These are phyloP conservation scores for Semaprochilodus insignis DNA, from an alignment of 2,797 vertebrate species.

Conservation along the genomic window DNA sequence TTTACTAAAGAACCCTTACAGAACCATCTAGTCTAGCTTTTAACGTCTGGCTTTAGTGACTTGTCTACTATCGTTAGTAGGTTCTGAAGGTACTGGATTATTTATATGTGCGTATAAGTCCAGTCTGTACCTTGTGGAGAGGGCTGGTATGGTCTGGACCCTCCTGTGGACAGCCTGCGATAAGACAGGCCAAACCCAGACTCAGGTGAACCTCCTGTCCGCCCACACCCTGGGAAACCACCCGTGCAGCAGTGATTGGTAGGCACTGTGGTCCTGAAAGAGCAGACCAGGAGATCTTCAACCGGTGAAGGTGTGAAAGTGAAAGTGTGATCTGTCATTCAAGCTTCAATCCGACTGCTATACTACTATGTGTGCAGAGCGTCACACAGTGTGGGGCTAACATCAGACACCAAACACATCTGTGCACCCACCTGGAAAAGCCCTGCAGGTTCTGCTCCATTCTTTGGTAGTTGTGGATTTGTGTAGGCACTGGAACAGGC, in stretches of 20 bases:
- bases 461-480: constrained; percentile 93
- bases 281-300: background rate
- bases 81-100: background rate
- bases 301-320: too few species aligned
- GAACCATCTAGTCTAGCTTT: background rate
- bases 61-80: background rate
- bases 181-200: constrained; percentile 65
- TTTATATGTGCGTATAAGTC: background rate
- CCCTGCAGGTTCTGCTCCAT: constrained; percentile 87
- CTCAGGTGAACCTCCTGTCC: constrained; percentile 77
- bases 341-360: too few species aligned
- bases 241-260: constrained; percentile 77
- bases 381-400: too few species aligned
- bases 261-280: constrained; percentile 76
- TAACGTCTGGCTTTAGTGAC: background rate
- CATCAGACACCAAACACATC: too few species aligned
- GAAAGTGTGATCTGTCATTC: too few species aligned
- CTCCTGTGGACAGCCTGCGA: constrained; percentile 77
- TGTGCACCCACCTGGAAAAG: constrained; percentile 78
- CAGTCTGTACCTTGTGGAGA: constrained; percentile 84
- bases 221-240: constrained; percentile 74
- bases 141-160: constrained; percentile 80
- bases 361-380: too few species aligned
- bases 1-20: too few species aligned
- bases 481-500: constrained; percentile 94